A percentile compares a stretch with the other conserved stretches of the same genome.
phyloP scores from a whole-genome alignment of 2,888 invertebrate species.

The Stenchaetothrips biformis region DNA sequence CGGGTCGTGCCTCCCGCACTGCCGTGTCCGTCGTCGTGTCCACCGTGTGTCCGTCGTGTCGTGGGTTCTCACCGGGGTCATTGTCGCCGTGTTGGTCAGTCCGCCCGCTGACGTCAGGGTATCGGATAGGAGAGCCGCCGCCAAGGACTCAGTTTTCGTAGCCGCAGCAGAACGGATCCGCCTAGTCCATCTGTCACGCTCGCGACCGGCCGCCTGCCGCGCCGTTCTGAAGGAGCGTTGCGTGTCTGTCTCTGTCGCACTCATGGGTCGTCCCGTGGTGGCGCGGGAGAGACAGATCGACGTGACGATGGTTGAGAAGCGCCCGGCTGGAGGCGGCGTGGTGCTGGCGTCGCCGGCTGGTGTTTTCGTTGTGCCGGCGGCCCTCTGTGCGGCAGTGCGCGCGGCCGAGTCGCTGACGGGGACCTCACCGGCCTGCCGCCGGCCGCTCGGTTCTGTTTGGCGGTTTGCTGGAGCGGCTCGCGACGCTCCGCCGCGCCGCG shows the following conservation, averaged over 20 bases:
- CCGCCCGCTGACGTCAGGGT: too few species aligned
- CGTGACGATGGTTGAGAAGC: too few species aligned
- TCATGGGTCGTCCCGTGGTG: too few species aligned
- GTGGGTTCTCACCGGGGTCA: not conserved
- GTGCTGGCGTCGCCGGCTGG: too few species aligned
- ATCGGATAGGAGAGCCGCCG: not conserved
- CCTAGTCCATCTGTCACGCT: not conserved
- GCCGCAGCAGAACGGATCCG: not conserved
- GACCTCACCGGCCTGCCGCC: conserved; percentile 5
- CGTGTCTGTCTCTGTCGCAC: too few species aligned
- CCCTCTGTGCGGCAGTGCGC: not conserved
- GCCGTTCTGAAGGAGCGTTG: too few species aligned
- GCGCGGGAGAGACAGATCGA: too few species aligned
- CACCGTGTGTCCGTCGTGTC: not conserved
- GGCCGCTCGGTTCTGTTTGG: not conserved
- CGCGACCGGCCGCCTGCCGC: not conserved
- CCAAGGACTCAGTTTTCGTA: conserved; percentile 1
- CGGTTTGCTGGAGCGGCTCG: not conserved
- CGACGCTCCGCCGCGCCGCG: not conserved
- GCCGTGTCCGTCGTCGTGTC: not conserved
- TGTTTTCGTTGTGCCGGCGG: too few species aligned
- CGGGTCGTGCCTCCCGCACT: not conserved
- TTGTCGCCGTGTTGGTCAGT: too few species aligned
- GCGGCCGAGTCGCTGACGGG: not conserved
- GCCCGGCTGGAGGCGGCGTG: too few species aligned